phyloP scores from a whole-genome alignment of 2,113 vertebrate genomes.

The Lepidothrix coronata region DNA sequence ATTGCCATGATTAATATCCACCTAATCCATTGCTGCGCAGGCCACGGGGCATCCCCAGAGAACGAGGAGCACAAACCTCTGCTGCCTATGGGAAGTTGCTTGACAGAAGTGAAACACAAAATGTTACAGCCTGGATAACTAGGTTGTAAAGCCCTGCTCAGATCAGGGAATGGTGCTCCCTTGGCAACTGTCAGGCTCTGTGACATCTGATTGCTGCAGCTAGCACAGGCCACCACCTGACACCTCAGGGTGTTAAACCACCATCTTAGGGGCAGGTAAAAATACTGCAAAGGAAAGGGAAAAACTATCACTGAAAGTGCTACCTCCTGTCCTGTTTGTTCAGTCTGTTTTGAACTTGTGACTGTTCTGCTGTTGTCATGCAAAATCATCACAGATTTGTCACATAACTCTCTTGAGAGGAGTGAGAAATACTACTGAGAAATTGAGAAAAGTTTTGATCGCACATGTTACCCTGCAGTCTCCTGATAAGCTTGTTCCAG shows the following conservation, averaged over 20 bases:
- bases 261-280: neutral
- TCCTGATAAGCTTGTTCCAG: neutral
- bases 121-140: neutral
- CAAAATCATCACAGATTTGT: neutral
- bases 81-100: neutral
- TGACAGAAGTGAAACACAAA: neutral
- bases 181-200: neutral
- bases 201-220: neutral
- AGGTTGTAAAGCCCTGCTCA: neutral
- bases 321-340: neutral
- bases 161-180: neutral
- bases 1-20: neutral
- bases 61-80: neutral
- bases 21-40: neutral
- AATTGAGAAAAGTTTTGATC: neutral
- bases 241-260: neutral
- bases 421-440: slow-evolving; percentile 6
- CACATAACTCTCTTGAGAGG: neutral
- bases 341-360: neutral
- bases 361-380: rapidly evolving
- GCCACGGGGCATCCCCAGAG: neutral
- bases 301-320: neutral
- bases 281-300: neutral
- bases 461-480: neutral
- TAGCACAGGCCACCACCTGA: neutral